Percentiles rank a stretch among this genome's conserved stretches.
phyloP scores from a whole-genome alignment of 37 sponge, comb jelly and placozoan species.

The Aplysina aerophoba region DNA sequence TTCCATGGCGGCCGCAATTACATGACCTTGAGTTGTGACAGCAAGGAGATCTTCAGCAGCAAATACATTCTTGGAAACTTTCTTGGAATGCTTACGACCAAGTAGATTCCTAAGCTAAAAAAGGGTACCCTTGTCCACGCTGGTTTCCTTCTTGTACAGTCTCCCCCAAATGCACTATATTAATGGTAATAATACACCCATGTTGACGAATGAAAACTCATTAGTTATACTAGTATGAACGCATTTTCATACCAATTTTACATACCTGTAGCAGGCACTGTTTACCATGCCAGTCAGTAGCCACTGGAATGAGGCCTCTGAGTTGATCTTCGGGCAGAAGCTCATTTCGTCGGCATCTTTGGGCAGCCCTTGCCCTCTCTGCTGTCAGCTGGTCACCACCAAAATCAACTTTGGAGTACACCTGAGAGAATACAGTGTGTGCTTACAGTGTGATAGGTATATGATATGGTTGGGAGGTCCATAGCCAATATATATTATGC shows the following conservation, averaged over 20 bases:
- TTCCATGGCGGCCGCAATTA: constrained; percentile 48
- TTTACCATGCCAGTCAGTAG: constrained; percentile 31
- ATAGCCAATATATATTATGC: too few species aligned
- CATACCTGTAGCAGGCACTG: constrained; percentile 18
- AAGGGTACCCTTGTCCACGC: constrained; percentile 41
- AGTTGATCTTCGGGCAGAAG: constrained; percentile 14
- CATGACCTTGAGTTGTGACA: constrained; percentile 25
- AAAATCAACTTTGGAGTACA: constrained; percentile 10
- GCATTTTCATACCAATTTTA: neutral
- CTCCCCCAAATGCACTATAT: constrained; percentile 10
- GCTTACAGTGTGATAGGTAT: neutral
- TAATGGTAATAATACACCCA: neutral
- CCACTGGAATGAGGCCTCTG: constrained; percentile 16
- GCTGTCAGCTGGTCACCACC: constrained; percentile 4
- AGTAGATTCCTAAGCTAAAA: constrained; percentile 59
- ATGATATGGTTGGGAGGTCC: neutral
- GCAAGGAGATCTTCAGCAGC: constrained; percentile 42
- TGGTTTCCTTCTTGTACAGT: constrained; percentile 30
- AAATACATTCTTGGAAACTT: constrained; percentile 25
- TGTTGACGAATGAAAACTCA: neutral
- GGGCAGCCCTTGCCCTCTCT: constrained; percentile 9
- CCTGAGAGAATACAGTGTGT: neutral
- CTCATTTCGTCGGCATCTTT: constrained; percentile 13
- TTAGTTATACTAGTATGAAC: neutral
- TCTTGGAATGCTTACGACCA: constrained; percentile 29